Conservation (phyloP, 35 echinoderm and acorn worm genomes). For the Apostichopus japonicus region DNA sequence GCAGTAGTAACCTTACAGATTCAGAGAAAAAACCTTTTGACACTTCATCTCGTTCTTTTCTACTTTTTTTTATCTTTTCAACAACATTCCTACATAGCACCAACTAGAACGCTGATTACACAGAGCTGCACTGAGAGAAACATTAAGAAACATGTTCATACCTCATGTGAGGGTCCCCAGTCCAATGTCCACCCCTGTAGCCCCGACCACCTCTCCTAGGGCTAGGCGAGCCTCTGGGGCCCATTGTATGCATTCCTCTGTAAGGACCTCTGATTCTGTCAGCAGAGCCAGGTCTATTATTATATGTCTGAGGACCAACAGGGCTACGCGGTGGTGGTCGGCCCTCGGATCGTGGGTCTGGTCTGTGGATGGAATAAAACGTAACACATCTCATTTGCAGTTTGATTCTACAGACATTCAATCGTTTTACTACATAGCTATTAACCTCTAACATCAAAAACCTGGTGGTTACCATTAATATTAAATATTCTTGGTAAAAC, state of each 20-base stretch:
- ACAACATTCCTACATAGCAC: too few species aligned
- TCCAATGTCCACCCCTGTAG: conserved; percentile 50
- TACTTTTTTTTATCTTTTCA: too few species aligned
- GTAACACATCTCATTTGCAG: neutral
- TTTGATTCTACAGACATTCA: too few species aligned
- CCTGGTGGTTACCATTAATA: too few species aligned
- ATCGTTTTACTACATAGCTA: too few species aligned
- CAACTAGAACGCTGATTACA: too few species aligned
- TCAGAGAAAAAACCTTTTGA: too few species aligned
- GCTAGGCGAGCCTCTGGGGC: conserved; percentile 43
- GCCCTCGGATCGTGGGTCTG: conserved; percentile 39
- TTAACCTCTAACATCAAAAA: too few species aligned
- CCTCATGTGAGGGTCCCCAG: conserved; percentile 61
- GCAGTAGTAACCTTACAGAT: too few species aligned
- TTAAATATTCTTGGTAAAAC: too few species aligned
- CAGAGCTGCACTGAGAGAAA: neutral
- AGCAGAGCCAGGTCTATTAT: conserved; percentile 16
- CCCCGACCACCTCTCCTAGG: conserved; percentile 44
- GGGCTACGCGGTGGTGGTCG: conserved; percentile 33
- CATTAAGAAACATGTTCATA: neutral
- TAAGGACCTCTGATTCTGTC: conserved; percentile 48
- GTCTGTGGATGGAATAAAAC: neutral
- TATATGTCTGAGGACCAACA: neutral
- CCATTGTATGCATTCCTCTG: conserved; percentile 44
- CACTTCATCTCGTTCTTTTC: too few species aligned